Conservation (phyloP, 2,888 invertebrate species). For the Amblyjoppa fuscipennis region DNA sequence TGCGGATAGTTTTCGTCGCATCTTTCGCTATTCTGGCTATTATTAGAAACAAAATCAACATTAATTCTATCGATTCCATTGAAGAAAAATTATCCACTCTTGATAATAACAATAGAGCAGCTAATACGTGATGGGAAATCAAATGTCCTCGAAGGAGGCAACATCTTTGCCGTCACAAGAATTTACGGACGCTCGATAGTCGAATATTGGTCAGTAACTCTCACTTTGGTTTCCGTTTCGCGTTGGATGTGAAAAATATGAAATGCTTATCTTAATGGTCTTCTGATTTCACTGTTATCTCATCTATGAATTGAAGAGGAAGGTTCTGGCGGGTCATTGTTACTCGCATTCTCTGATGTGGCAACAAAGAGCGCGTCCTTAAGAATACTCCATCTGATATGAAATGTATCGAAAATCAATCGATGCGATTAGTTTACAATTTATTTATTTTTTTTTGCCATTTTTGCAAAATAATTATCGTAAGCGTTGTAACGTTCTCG, state of each 20-base stretch:
- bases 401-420: too few relatives aligned
- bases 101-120: neutral
- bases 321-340: too few relatives aligned
- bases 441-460: neutral
- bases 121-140: neutral
- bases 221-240: neutral
- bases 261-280: too few relatives aligned
- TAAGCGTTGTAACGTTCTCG: neutral
- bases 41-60: neutral
- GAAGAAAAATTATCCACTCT: neutral
- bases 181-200: neutral
- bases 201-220: neutral
- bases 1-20: neutral
- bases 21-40: neutral
- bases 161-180: neutral
- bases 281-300: too few relatives aligned
- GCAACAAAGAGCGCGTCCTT: too few relatives aligned
- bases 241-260: too few relatives aligned
- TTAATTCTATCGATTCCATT: neutral
- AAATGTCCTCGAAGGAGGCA: neutral
- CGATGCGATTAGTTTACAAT: too few relatives aligned
- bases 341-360: too few relatives aligned
- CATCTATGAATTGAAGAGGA: too few relatives aligned
- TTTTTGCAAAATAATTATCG: neutral
- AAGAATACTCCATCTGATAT: too few relatives aligned